Evolutionary conservation across 2,888 invertebrate genomes (phyloP), one percentile per base, ranked within the genome.

Genomic region (Iselma pallidipennis): DNA sequence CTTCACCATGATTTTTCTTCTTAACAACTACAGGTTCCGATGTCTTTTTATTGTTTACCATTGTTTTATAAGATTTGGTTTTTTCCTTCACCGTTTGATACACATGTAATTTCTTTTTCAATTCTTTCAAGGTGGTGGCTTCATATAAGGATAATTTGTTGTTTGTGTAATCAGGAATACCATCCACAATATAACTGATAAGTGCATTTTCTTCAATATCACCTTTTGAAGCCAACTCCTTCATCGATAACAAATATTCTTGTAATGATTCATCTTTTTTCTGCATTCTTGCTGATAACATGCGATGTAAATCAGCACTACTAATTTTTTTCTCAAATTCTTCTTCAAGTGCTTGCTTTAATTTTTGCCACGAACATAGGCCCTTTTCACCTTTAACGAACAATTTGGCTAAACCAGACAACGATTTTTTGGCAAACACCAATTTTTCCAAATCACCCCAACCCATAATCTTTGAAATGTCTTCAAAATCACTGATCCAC

Each of bases 161-260:
- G n/a, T 37, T 23, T 3, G 33, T 16, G 14, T 63, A 52, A 51
- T 67, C 66, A 26, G 4, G 9, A 16, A 67, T 63, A 10, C 63
- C 65, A 37, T 67, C 65, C 14, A 68, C 58, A 3, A 65, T 59
- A 26, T 65, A 68, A 28, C 65, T 58, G 1, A 66, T 54, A 2
- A 64, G 23, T 10, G 53, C 63, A 53, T 61, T 61, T 10, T 26
- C 31, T 64, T 64, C 66, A n/a, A 67, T 49, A 16, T 60, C 49
- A 6, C 25, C 58, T 37, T 56, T 23, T 21, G 33, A 56, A n/a
- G 52, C 66, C 6, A 77, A 55, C 63, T 79, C 77, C 59, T 73
- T 74, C 76, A 78, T 78, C 12, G 49, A 31, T 2, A 77, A 61
- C 42, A 77, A 73, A 57, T 78, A 80, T 33, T 79, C 74, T 61